A percentile compares a stretch with the other conserved stretches of the same genome.
These are phyloP conservation scores for Temnothorax unifasciatus DNA, from an alignment of 2,888 invertebrate genomes.

Conservation along the genomic window DNA sequence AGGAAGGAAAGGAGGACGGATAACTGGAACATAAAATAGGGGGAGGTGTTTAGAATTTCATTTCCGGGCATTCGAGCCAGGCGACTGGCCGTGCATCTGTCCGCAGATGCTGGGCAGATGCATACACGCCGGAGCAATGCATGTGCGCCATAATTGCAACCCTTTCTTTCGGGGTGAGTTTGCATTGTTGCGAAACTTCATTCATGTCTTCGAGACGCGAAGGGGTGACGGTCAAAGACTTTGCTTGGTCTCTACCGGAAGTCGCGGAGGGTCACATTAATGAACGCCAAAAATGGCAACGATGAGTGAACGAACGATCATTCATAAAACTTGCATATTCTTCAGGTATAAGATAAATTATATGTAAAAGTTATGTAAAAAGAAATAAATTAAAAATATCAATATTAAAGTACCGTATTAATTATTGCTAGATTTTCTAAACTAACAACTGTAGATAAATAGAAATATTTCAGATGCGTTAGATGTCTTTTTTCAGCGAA, in stretches of 20 bases:
- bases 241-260: slow-evolving; percentile 63
- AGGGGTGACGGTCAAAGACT: slow-evolving; percentile 67
- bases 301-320: neutral
- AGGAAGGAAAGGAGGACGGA: slow-evolving; percentile 58
- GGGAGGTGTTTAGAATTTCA: slow-evolving; percentile 84
- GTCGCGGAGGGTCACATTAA: slow-evolving; percentile 35
- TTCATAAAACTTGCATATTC: slow-evolving; percentile 24
- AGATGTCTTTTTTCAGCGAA: neutral
- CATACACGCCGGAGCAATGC: slow-evolving; percentile 70
- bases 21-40: slow-evolving; percentile 59
- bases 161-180: slow-evolving; percentile 74
- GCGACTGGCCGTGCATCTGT: slow-evolving; percentile 79
- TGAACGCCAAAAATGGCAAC: slow-evolving; percentile 26
- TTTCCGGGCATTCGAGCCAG: slow-evolving; percentile 81
- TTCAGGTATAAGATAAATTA: neutral
- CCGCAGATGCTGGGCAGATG: slow-evolving; percentile 84
- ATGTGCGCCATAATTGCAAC: slow-evolving; percentile 79
- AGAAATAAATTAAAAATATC: neutral
- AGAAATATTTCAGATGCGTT: neutral
- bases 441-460: neutral
- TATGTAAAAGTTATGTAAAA: neutral
- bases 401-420: neutral
- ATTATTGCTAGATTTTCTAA: neutral
- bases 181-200: slow-evolving; percentile 77
- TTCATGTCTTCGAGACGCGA: slow-evolving; percentile 67